Evolutionary conservation across 1,140 invertebrate species (phyloP), one percentile per base, ranked within the genome.

Genomic region (Rhagoletis pomonella): DNA sequence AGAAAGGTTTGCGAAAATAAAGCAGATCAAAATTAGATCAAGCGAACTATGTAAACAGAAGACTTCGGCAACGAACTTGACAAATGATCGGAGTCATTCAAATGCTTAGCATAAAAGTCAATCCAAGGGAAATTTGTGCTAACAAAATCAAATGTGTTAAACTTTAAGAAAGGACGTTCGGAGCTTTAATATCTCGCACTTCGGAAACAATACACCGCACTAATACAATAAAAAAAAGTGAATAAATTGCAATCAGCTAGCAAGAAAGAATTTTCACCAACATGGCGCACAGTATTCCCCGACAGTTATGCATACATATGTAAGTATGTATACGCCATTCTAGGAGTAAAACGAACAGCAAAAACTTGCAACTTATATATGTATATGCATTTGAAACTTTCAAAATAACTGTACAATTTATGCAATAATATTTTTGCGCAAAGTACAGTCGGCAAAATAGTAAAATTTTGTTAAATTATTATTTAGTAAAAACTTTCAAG

Each of bases 401-500:
- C 42, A 17, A 47, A 44, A n/a, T 50, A 4, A 73, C 69, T 73
- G 64, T 19, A 9, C 69, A 47, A 73, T 73, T 73, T 50, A 10
- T 42, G 14, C 7, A 73, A 9, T 17, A 73, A 73, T 73, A n/a
- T n/a, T 50, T 17, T 10, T 62, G 60, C 12, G 60, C 1, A 73
- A 67, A 81, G 5, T 81, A 81, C 44, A 58, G 47, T 81, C 5
- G 17, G 29, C 39, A 4, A 19, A 86, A 64, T 86, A 62, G 59
- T 12, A 62, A 86, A 81, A 19, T 58, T 58, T 55, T 47, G 73
- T n/a, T 19, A 29, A 81, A 81, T 42, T 55, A 62, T 4, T 58
- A 86, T 86, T 86, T 86, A 86, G 58, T 86, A 86, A 86, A 86
- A 86, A 62, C 29, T 81, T 58, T 81, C 17, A 19, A 12, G 17